phyloP scores from a whole-genome alignment of 2,113 vertebrate genomes.

The Zootoca vivipara region DNA sequence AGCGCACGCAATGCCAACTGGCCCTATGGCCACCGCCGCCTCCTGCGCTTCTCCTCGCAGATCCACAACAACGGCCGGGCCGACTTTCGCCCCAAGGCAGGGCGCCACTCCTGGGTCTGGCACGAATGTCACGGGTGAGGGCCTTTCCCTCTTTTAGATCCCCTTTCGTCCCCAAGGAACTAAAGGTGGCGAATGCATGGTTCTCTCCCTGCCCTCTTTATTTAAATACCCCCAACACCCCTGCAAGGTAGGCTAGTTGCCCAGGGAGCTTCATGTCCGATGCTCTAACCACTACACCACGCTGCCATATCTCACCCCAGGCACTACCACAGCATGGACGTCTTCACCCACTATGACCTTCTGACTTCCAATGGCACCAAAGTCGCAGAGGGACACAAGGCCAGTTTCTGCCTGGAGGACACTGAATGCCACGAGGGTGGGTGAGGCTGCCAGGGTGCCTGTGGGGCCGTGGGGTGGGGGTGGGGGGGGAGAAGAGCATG shows the following conservation, averaged over 20 bases:
- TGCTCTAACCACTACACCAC: no score
- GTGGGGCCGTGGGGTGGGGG: fast-evolving
- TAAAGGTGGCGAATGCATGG: no score
- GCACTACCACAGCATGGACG: conserved; percentile 99
- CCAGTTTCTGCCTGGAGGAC: conserved; percentile 98
- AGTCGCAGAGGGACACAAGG: conserved; percentile 97
- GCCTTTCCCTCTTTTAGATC: background rate
- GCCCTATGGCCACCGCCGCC: conserved; percentile 95
- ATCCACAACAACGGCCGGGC: conserved; percentile 96
- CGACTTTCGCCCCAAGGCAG: conserved; percentile 95
- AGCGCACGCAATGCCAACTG: conserved; percentile 90
- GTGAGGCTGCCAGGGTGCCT: fast-evolving
- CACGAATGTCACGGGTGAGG: conserved; percentile 94
- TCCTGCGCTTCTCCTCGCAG: conserved; percentile 98
- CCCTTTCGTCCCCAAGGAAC: no score
- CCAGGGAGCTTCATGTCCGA: no score
- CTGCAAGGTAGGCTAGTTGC: no score
- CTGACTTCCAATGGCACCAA: conserved; percentile 90
- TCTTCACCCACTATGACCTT: conserved; percentile 97
- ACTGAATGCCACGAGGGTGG: conserved; percentile 91
- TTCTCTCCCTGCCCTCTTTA: no score
- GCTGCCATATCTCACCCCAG: conserved; percentile 61
- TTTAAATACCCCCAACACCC: no score
- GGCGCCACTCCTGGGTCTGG: conserved; percentile 98
- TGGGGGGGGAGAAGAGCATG: no score